Conservation (phyloP, 2,888 invertebrate genomes). For the Harpagoxenus sublaevis region DNA sequence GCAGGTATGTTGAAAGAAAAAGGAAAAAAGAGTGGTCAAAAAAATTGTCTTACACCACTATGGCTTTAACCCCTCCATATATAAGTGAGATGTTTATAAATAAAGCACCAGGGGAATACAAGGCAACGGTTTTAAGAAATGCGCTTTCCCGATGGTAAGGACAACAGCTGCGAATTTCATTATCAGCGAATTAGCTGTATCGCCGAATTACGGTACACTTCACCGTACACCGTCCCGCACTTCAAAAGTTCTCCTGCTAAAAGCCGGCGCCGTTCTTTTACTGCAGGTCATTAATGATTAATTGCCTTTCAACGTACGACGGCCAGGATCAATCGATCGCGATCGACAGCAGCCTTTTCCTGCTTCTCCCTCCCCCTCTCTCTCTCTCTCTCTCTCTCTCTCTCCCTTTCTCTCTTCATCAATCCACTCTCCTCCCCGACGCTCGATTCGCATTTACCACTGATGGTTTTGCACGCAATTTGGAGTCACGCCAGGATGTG, state of each 20-base stretch:
- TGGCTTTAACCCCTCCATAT: too few species aligned
- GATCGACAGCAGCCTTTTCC: constrained; percentile 55
- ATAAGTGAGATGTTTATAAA: neutral
- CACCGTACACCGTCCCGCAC: constrained; percentile 30
- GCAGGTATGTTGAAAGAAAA: too few species aligned
- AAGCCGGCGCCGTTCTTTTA: constrained; percentile 49
- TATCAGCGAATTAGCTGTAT: constrained; percentile 33
- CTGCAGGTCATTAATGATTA: constrained; percentile 52
- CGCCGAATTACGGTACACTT: constrained; percentile 34
- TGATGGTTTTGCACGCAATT: constrained; percentile 77
- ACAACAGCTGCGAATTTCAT: constrained; percentile 31
- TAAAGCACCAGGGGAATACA: neutral
- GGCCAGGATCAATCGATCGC: constrained; percentile 65
- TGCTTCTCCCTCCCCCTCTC: constrained; percentile 7
- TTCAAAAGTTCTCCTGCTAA: constrained; percentile 39
- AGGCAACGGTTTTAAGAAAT: constrained; percentile 8
- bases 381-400: constrained; percentile 10
- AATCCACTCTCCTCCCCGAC: constrained; percentile 46
- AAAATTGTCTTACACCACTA: too few species aligned
- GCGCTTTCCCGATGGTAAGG: neutral
- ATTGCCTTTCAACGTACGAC: constrained; percentile 43
- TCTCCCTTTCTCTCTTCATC: constrained; percentile 11
- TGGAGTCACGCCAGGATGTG: constrained; percentile 75
- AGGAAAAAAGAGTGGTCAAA: too few species aligned
- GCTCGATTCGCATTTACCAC: constrained; percentile 73